phyloP scores from a whole-genome alignment of 2,113 vertebrate species.

The Cochlearius cochlearius region DNA sequence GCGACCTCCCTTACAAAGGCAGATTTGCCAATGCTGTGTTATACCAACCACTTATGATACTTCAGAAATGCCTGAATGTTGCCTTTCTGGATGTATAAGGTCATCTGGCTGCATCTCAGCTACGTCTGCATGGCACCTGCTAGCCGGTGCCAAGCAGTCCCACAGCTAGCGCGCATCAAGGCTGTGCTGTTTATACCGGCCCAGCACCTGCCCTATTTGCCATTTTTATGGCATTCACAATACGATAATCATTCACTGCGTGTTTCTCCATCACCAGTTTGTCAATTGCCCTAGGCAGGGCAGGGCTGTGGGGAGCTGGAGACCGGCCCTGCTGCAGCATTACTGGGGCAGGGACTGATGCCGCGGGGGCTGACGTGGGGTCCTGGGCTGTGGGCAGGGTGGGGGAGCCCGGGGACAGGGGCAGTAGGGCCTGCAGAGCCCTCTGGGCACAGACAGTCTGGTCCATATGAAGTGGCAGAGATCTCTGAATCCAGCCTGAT shows the following conservation, averaged over 20 bases:
- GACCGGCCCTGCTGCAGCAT: not conserved
- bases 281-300: not conserved
- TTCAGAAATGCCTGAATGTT: not conserved
- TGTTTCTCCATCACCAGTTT: not conserved
- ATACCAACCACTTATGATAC: not conserved
- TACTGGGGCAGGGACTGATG: not conserved
- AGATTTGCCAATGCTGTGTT: not conserved
- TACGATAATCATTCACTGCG: fast-evolving
- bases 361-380: fast-evolving
- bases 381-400: not conserved
- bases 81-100: not conserved
- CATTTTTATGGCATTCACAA: not conserved
- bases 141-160: not conserved
- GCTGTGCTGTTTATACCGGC: not conserved
- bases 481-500: not conserved
- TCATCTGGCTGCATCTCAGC: not conserved
- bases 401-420: not conserved
- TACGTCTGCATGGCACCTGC: fast-evolving
- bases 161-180: not conserved
- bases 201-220: not conserved
- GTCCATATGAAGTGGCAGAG: not conserved
- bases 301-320: not conserved
- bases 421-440: not conserved
- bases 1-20: not conserved
- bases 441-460: not conserved